These are phyloP conservation scores for Miltochrista miniata DNA, from an alignment of 2,888 invertebrate genomes.

Conservation along the genomic window DNA sequence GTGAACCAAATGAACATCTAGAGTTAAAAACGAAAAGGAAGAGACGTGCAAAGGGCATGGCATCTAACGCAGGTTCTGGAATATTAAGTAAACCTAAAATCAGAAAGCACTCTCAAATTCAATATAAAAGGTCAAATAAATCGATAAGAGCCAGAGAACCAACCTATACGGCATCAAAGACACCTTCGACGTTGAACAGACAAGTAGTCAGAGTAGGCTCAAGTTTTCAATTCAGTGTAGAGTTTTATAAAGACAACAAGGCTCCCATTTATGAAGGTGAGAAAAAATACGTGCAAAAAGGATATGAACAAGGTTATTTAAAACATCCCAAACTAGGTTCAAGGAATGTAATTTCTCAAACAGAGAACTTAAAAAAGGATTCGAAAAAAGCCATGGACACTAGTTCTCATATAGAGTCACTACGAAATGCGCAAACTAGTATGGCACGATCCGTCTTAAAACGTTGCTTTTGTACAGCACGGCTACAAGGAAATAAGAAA, in stretches of 20 bases:
- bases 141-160: conserved; percentile 7
- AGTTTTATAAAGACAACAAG: conserved; percentile 38
- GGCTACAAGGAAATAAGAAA: conserved; percentile 17
- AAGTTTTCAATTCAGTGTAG: conserved; percentile 40
- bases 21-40: not conserved
- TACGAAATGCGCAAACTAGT: not conserved
- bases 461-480: conserved; percentile 42
- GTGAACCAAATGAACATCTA: not conserved
- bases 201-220: conserved; percentile 45
- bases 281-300: not conserved
- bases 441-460: conserved; percentile 15
- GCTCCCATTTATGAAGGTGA: not conserved
- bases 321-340: conserved; percentile 2
- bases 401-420: not conserved
- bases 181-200: conserved; percentile 12
- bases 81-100: conserved; percentile 4
- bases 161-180: conserved; percentile 8
- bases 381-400: not conserved
- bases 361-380: not conserved
- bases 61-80: too few relatives aligned
- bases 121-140: conserved; percentile 16
- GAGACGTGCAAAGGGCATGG: not conserved
- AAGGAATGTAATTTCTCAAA: not conserved
- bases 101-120: conserved; percentile 12
- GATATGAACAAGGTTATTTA: not conserved